Evolutionary conservation across 1,140 invertebrate species (phyloP).

Genomic region (Brevipalpus yothersi): DNA sequence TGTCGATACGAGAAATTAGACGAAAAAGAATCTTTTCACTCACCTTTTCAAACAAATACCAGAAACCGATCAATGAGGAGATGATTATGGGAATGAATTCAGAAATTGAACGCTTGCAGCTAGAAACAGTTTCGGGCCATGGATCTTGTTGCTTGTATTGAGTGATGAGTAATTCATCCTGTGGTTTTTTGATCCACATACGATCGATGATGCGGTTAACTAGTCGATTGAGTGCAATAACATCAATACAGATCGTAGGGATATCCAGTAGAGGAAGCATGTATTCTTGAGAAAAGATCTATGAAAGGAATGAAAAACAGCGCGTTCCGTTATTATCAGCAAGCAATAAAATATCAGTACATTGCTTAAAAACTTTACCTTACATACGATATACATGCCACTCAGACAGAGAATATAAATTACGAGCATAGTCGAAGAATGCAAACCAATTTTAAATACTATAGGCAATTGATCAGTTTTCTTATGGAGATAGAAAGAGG

Average conservation of each 20-base stretch:
- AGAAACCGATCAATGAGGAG: slow-evolving; percentile 54
- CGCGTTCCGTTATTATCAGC: too few relatives aligned
- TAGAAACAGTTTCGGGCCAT: slow-evolving; percentile 32
- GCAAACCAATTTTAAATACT: slow-evolving; percentile 82
- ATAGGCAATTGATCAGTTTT: slow-evolving; percentile 65
- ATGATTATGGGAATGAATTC: slow-evolving; percentile 60
- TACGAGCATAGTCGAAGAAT: slow-evolving; percentile 86
- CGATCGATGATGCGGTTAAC: slow-evolving; percentile 54
- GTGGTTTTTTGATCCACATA: slow-evolving; percentile 50
- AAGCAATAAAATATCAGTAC: neutral
- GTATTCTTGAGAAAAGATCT: slow-evolving; percentile 90
- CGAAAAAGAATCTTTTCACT: too few relatives aligned
- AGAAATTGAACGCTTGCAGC: slow-evolving; percentile 73
- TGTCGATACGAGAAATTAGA: neutral
- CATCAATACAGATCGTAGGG: slow-evolving; percentile 87
- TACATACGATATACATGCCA: slow-evolving; percentile 61
- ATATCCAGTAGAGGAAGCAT: slow-evolving; percentile 74
- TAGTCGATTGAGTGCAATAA: slow-evolving; percentile 70
- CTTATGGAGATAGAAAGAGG: slow-evolving; percentile 27
- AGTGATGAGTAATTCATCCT: slow-evolving; percentile 54
- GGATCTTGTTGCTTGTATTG: slow-evolving; percentile 34
- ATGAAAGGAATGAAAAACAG: slow-evolving; percentile 30
- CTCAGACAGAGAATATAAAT: slow-evolving; percentile 68
- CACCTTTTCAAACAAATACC: too few relatives aligned
- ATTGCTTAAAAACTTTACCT: slow-evolving; percentile 26